These are phyloP conservation scores for Orycteropus afer DNA, from an alignment of 2,113 vertebrate species.

Conservation along the genomic window DNA sequence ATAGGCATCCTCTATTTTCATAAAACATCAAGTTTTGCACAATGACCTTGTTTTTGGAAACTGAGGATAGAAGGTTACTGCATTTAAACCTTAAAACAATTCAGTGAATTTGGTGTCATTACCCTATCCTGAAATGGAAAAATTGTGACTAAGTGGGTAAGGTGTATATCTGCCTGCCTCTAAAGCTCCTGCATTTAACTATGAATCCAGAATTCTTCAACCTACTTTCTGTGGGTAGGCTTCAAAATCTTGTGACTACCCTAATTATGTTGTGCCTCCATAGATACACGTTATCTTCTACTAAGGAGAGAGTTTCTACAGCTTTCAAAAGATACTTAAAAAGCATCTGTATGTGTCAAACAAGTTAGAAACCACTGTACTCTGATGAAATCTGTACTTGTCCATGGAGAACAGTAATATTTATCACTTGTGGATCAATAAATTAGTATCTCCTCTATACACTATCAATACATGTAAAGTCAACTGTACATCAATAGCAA, in stretches of 20 bases:
- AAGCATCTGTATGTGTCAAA: neutral
- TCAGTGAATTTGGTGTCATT: neutral
- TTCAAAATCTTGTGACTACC: neutral
- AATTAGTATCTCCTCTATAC: neutral
- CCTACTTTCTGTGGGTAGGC: neutral
- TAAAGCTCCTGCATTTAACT: neutral
- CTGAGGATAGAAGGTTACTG: neutral
- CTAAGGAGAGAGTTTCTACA: neutral
- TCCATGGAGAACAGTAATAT: neutral
- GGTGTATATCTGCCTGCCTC: neutral
- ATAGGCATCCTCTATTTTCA: no score
- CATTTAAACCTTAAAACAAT: conserved; percentile 55
- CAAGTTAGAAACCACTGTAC: neutral
- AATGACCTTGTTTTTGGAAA: no score
- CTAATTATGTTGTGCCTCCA: neutral
- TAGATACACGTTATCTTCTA: neutral
- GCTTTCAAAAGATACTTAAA: neutral
- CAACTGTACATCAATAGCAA: neutral
- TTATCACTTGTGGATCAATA: neutral
- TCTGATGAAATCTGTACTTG: conserved; percentile 15
- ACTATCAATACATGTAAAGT: neutral
- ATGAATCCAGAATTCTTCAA: neutral
- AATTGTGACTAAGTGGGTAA: neutral
- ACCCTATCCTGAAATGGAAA: neutral
- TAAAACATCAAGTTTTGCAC: no score